A percentile compares a stretch with the other conserved stretches of the same genome.
Conservation (phyloP, 2,888 invertebrate species). For the Cephus rjabovi region DNA sequence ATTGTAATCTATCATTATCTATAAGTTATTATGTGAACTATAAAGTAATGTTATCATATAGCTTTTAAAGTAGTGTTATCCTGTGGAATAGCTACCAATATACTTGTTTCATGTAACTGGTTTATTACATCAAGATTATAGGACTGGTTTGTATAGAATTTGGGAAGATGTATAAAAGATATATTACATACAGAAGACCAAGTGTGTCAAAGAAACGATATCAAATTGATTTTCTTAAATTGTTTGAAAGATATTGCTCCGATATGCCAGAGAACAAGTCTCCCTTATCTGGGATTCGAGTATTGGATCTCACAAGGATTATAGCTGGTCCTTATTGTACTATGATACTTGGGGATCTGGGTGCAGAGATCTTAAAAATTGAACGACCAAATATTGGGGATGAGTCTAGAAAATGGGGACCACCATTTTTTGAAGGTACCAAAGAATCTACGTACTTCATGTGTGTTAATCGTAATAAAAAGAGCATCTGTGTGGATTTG, state of each 20-base stretch:
- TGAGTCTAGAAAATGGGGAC: conserved; percentile 93
- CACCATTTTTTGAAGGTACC: conserved; percentile 80
- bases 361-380: conserved; percentile 93
- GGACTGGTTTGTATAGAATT: background rate
- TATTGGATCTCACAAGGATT: conserved; percentile 86
- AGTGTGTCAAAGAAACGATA: background rate
- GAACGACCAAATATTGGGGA: conserved; percentile 88
- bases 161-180: background rate
- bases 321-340: conserved; percentile 96
- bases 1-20: background rate
- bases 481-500: conserved; percentile 89
- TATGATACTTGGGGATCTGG: conserved; percentile 92
- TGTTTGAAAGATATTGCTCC: background rate
- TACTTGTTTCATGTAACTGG: background rate
- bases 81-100: background rate
- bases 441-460: conserved; percentile 84
- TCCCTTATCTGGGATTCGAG: conserved; percentile 77
- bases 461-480: conserved; percentile 93
- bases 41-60: too few species aligned
- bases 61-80: background rate
- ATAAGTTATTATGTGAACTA: background rate
- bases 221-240: background rate
- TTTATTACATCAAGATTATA: background rate
- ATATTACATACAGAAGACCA: background rate
- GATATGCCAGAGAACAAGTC: conserved; percentile 56